These are phyloP conservation scores for Euphysa ruthae DNA, from an alignment of 30 jellyfish, hydroid and myxozoan species.

Conservation along the genomic window DNA sequence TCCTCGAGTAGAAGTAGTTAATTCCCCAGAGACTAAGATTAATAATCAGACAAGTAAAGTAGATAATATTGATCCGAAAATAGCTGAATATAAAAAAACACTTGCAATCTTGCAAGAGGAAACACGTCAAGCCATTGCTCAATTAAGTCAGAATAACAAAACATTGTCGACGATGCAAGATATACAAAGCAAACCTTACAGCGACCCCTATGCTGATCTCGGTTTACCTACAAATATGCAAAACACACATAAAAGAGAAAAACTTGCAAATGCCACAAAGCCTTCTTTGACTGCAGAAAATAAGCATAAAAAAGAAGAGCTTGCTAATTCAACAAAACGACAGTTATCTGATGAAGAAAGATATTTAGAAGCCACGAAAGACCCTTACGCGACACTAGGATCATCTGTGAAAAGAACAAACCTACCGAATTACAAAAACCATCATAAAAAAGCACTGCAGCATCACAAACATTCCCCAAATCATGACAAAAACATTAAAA, in stretches of 20 bases:
- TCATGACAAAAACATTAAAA: neutral
- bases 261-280: slow-evolving; percentile 38
- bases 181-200: neutral
- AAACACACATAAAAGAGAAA: neutral
- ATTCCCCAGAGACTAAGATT: slow-evolving; percentile 2
- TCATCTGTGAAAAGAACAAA: slow-evolving; percentile 9
- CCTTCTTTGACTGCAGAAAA: slow-evolving; percentile 48
- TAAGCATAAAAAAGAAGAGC: slow-evolving; percentile 37
- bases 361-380: slow-evolving; percentile 6
- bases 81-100: slow-evolving; percentile 8
- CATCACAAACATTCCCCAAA: neutral
- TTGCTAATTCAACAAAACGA: slow-evolving; percentile 27
- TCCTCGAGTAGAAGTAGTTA: slow-evolving; percentile 7
- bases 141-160: slow-evolving; percentile 12
- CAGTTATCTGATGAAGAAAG: neutral
- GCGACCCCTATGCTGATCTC: too few relatives aligned
- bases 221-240: too few relatives aligned
- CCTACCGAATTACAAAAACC: slow-evolving; percentile 4
- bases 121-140: slow-evolving; percentile 26
- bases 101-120: slow-evolving; percentile 3
- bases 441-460: neutral
- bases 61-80: slow-evolving; percentile 23
- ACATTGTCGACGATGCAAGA: slow-evolving; percentile 29
- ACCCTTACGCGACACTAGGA: slow-evolving; percentile 38
- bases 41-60: slow-evolving; percentile 12